phyloP scores from a whole-genome alignment of 2,113 vertebrate species.

The Psammodynastes pulverulentus region DNA sequence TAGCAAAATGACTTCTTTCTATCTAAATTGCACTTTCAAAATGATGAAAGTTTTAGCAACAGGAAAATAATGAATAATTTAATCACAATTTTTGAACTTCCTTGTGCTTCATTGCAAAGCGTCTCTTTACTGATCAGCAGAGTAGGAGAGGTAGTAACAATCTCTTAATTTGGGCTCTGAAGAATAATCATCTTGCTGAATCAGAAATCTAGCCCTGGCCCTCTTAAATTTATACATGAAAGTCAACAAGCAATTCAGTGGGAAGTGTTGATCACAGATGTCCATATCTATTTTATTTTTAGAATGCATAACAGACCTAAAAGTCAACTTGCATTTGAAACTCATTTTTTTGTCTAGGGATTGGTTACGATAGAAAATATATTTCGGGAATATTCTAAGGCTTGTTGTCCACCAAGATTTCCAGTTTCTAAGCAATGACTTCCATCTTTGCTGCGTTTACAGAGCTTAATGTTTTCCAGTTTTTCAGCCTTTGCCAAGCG shows the following conservation, averaged over 20 bases:
- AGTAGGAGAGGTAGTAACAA: conserved; percentile 50
- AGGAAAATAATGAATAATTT: conserved; percentile 27
- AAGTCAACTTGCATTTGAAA: neutral
- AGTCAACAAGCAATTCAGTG: conserved; percentile 45
- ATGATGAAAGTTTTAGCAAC: neutral
- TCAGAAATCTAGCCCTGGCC: conserved; percentile 44
- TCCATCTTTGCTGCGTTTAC: conserved; percentile 55
- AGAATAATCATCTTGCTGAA: conserved; percentile 38
- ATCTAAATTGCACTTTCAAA: neutral
- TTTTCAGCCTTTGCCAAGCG: conserved; percentile 68
- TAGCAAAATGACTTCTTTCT: neutral
- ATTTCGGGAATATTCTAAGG: conserved; percentile 35
- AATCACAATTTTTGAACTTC: conserved; percentile 41
- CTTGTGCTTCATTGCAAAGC: neutral
- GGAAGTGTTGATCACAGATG: neutral
- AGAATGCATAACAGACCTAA: neutral
- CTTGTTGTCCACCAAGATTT: conserved; percentile 42
- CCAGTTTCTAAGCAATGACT: conserved; percentile 51
- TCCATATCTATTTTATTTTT: conserved; percentile 15
- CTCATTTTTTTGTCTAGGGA: neutral
- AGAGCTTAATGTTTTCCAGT: conserved; percentile 57
- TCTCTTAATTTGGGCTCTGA: conserved; percentile 28
- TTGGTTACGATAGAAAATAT: conserved; percentile 25
- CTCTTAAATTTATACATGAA: rapidly evolving
- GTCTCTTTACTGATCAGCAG: conserved; percentile 39